phyloP scores from a whole-genome alignment of 2,797 vertebrate species.

The Lindbergichthys nudifrons region DNA sequence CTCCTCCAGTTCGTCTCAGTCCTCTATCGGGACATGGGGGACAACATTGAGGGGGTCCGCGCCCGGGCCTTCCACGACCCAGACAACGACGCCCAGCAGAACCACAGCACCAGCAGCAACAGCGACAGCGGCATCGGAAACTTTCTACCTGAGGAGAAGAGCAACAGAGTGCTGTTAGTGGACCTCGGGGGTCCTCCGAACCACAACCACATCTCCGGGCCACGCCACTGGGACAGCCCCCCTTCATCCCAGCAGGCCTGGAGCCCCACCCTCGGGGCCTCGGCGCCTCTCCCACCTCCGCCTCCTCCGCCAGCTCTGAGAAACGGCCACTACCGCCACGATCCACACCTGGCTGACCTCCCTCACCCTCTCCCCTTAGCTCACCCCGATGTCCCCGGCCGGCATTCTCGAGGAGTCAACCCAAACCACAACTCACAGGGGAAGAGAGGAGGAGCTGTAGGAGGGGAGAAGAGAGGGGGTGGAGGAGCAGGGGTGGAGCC shows the following conservation, averaged over 20 bases:
- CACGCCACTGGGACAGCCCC: conserved; percentile 87
- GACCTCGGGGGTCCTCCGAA: conserved; percentile 90
- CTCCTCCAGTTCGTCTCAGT: conserved; percentile 97
- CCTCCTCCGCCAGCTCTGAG: conserved; percentile 78
- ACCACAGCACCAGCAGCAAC: conserved; percentile 97
- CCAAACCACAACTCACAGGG: conserved; percentile 82
- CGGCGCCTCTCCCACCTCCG: conserved; percentile 66
- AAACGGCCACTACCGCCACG: conserved; percentile 90
- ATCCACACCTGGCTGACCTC: conserved; percentile 85
- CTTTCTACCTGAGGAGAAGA: conserved; percentile 94
- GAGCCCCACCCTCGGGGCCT: conserved; percentile 71
- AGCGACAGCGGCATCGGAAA: conserved; percentile 98
- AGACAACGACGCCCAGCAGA: conserved; percentile 89
- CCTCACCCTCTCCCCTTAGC: conserved; percentile 82
- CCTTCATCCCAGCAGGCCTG: conserved; percentile 77
- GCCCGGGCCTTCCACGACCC: conserved; percentile 93
- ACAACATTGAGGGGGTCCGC: conserved; percentile 94
- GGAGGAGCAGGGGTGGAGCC: conserved; percentile 69
- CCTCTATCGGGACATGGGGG: conserved; percentile 97
- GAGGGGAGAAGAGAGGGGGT: conserved; percentile 78
- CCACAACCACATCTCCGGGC: conserved; percentile 86
- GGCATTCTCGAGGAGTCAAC: conserved; percentile 73
- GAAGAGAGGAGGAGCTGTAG: conserved; percentile 84
- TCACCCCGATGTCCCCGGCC: conserved; percentile 81
- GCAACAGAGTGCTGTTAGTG: conserved; percentile 92